Conservation (phyloP, 2,113 vertebrate genomes). For the Psilopsiagon aurifrons region DNA sequence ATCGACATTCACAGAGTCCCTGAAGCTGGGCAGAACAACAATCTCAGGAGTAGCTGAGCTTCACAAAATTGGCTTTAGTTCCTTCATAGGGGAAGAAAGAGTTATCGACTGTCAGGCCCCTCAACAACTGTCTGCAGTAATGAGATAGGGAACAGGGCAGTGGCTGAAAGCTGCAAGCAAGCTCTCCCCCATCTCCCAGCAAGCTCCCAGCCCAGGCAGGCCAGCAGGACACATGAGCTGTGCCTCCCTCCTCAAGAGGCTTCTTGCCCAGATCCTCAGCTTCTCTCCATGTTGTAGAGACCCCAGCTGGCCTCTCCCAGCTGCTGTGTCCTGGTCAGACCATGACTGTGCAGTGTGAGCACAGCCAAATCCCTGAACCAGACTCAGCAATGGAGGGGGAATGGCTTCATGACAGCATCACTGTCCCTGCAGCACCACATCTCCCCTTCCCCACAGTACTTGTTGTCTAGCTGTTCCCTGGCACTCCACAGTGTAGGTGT, state of each 20-base stretch:
- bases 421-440: not conserved
- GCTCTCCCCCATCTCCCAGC: not conserved
- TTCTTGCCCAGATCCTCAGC: not conserved
- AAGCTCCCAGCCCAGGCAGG: fast-evolving
- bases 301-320: too few relatives aligned
- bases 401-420: fast-evolving
- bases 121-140: not conserved
- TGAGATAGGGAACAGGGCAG: not conserved
- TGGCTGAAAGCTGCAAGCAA: not conserved
- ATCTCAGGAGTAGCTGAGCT: not conserved
- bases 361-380: not conserved
- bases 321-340: not conserved
- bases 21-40: not conserved
- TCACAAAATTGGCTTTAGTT: not conserved
- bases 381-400: not conserved
- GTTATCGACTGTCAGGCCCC: not conserved
- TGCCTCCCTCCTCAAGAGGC: not conserved
- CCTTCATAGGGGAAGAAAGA: not conserved
- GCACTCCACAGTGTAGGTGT: not conserved
- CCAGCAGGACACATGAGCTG: not conserved
- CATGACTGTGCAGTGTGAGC: fast-evolving
- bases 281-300: not conserved
- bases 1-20: not conserved
- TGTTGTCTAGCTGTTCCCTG: not conserved
- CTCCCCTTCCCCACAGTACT: not conserved